Evolutionary conservation across 2,888 invertebrate species (phyloP), one percentile per base, ranked within the genome.

Genomic region (Opisthograptis luteolata): DNA sequence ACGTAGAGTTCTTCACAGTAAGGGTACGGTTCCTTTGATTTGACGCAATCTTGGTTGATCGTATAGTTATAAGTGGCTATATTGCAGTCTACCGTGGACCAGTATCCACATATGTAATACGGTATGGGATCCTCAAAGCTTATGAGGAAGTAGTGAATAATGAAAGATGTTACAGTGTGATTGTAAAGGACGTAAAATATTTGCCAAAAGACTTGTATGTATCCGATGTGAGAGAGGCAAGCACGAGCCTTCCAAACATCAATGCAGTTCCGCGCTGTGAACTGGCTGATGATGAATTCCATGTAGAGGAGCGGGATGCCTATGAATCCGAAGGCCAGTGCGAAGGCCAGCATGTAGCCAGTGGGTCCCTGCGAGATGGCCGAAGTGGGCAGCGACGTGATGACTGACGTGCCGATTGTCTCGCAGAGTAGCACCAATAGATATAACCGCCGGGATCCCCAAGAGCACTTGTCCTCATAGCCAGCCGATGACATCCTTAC

Each of bases 301-400:
- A 88, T 84, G 61, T 84, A 88, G 1, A 87, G 45, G 7, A 87
- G 52, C 0, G 89, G 88, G 46, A 86, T 77, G 2, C 87, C 88
- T 7, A 85, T 24, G 1, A 79, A 27, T 1, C 81, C 15, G 55
- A 67, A 81, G 10, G 62, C 27, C 3, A 73, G 0, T 3, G 66
- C n/a, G 36, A 68, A 64, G 1, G 68, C 49, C 12, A 83, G 39
- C 1, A 77, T 32, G 52, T 71, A 70, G 0, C 86, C 88, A 0
- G 64, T 24, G 1, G 79, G 67, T 1, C 88, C 88, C 24, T 64
- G 41, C 0, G 19, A 12, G 3, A 81, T 48, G 0, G 83, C 80
- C 8, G 51, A 39, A 17, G 60, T 67, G 0, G 84, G 75, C 36
- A 83, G 48, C 3, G 59, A 62, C 9, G 72, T 56, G 5, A 80